Base-by-base conservation (phyloP, 1,140 invertebrate species). In the Drosophila seguyi region DNA sequence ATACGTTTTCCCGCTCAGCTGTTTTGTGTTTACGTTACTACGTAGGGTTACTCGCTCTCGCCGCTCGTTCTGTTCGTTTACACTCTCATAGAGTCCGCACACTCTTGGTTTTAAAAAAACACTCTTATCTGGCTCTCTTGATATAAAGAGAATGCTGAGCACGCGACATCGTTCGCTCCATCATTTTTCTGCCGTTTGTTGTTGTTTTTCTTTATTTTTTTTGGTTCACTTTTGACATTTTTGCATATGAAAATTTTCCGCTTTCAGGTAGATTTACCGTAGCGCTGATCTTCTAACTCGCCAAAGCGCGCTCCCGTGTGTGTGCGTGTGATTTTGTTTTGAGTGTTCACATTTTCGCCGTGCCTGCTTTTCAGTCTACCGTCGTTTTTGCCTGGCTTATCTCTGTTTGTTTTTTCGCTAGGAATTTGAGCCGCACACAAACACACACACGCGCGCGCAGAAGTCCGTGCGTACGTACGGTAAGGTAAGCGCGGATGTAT, bases 201-300 rank as follows among this genome's bases (percentile, higher is more conserved):
- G 41, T 82, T 83, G 74, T 73, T 83, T 62, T 34, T 52, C 68
- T 74, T 80, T 52, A 16, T 79, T 71, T 13, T 36, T 34, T 34
- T 79, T 83, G 73, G 77, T 81, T 90, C 81, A 90, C 86, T 90
- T 90, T 90, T 90, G 85, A 90, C 85, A 90, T 90, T 90, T 90
- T 90, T 90, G 86, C 86, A 81, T 79, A 90, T 61, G 67, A 79
- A 90, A 90, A 90, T 90, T 90, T 90, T 90, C 85, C 85, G 85
- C 86, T 90, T 79, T 90, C 85, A 85, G 85, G 85, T 90, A 90
- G 66, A 78, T 88, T 83, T 88, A 88, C 77, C 76, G 80, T 88
- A 77, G 66, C 42, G 55, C 52, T 60, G 68, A 85, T 85, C 74
- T 85, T 81, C 52, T 63, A 56, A 57, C 48, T 55, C 13, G 44